These are phyloP conservation scores for Dioctria rufipes DNA, from an alignment of 2,888 invertebrate species.

Conservation along the genomic window DNA sequence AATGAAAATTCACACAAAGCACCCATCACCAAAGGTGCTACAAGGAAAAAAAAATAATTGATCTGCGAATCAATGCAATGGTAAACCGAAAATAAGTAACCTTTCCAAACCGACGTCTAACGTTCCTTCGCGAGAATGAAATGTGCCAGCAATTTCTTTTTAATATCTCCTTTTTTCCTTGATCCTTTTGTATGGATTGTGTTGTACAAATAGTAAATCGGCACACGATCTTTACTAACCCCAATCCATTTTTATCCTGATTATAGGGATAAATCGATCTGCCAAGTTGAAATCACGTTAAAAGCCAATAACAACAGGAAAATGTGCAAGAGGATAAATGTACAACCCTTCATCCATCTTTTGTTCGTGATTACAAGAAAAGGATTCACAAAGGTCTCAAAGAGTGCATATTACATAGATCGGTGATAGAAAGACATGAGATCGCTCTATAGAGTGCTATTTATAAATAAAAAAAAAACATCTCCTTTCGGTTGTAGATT, in stretches of 20 bases:
- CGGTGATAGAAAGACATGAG: no score
- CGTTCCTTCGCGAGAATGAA: slow-evolving; percentile 7
- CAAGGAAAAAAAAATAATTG: slow-evolving; percentile 18
- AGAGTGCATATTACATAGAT: slow-evolving; percentile 19
- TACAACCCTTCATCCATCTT: slow-evolving; percentile 17
- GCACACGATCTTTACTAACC: slow-evolving; percentile 48
- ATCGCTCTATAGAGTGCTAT: neutral
- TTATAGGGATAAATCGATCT: slow-evolving; percentile 52
- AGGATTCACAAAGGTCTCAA: slow-evolving; percentile 3
- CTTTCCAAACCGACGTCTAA: neutral
- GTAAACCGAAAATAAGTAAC: slow-evolving; percentile 14
- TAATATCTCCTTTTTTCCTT: slow-evolving; percentile 10
- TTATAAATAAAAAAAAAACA: neutral
- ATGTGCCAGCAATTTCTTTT: slow-evolving; percentile 36
- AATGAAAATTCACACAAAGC: slow-evolving; percentile 44
- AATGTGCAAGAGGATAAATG: slow-evolving; percentile 28
- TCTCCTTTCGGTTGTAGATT: slow-evolving; percentile 5
- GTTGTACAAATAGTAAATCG: slow-evolving; percentile 48
- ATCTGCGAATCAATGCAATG: slow-evolving; percentile 24
- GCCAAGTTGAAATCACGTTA: slow-evolving; percentile 44
- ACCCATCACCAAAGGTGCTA: slow-evolving; percentile 9
- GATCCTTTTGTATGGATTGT: slow-evolving; percentile 18
- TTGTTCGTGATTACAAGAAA: neutral
- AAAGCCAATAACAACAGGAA: slow-evolving; percentile 42
- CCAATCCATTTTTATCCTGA: slow-evolving; percentile 36